Evolutionary conservation across 2,888 invertebrate genomes (phyloP).

Genomic region (Gerris lacustris): DNA sequence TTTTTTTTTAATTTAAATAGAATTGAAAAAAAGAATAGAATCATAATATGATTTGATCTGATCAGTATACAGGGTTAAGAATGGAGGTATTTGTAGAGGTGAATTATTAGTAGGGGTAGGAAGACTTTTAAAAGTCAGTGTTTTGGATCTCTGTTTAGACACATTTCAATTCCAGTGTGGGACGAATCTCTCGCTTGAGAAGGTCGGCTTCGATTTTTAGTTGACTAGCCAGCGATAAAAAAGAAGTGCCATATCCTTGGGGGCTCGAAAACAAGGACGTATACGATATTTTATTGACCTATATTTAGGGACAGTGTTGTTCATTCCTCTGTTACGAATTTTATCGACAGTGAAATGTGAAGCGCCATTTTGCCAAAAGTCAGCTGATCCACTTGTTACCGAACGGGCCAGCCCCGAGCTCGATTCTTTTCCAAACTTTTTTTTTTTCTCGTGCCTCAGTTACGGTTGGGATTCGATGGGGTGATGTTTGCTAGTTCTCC

Average conservation of each 20-base stretch:
- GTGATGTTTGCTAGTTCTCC: not conserved
- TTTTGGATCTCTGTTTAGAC: not conserved
- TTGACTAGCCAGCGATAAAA: not conserved
- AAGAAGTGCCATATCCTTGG: not conserved
- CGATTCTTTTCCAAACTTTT: not conserved
- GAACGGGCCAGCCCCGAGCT: not conserved
- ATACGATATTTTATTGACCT: not conserved
- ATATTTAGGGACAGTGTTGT: not conserved
- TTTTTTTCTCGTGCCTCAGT: not conserved
- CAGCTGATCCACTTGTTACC: conserved; percentile 9
- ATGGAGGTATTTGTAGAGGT: too few relatives aligned
- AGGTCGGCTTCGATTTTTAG: too few relatives aligned
- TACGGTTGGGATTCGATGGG: not conserved
- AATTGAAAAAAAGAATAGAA: too few relatives aligned
- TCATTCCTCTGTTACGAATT: not conserved
- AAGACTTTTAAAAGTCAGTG: not conserved
- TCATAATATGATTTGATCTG: too few relatives aligned
- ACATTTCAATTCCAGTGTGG: not conserved
- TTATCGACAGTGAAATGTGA: not conserved
- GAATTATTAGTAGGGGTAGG: too few relatives aligned
- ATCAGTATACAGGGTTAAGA: too few relatives aligned
- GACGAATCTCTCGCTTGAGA: too few relatives aligned
- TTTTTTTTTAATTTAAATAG: too few relatives aligned
- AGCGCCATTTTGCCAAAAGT: conserved; percentile 8
- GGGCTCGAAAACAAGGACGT: not conserved